Evolutionary conservation across 2,113 vertebrate genomes (phyloP).

Genomic region (Proterorhinus semilunaris): DNA sequence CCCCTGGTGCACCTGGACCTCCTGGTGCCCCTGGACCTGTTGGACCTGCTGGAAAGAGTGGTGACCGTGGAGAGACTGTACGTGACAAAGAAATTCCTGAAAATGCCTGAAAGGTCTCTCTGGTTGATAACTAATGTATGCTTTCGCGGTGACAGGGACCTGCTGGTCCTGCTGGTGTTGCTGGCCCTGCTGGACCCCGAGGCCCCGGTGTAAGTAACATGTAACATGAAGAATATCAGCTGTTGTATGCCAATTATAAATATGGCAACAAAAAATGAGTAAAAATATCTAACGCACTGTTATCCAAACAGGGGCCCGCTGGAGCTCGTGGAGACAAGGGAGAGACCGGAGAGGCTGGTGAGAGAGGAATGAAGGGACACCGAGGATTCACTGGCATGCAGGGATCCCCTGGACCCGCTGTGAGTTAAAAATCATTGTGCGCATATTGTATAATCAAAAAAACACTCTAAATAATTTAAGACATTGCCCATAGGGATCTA

Average conservation of each 20-base stretch:
- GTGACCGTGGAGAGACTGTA: constrained; percentile 95
- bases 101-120: neutral
- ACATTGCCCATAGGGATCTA: constrained; percentile 77
- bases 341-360: constrained; percentile 91
- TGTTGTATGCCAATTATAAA: neutral
- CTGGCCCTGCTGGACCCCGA: constrained; percentile 91
- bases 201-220: constrained; percentile 88
- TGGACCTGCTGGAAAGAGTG: constrained; percentile 93
- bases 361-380: constrained; percentile 99
- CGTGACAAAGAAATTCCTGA: constrained; percentile 62
- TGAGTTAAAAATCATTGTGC: constrained; percentile 65
- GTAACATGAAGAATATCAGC: neutral
- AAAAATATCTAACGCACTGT: neutral
- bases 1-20: constrained; percentile 91
- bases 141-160: constrained; percentile 80
- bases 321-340: constrained; percentile 98
- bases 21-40: constrained; percentile 91
- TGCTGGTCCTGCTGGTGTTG: constrained; percentile 84
- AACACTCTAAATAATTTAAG: neutral
- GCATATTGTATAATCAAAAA: neutral
- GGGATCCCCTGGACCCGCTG: constrained; percentile 88
- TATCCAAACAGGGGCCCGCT: constrained; percentile 78
- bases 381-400: constrained; percentile 97
- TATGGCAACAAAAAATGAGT: neutral
- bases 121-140: neutral